A percentile compares a stretch with the other conserved stretches of the same genome.
Evolutionary conservation across 2,797 vertebrate genomes (phyloP).

Genomic region (Novumbra hubbsi): DNA sequence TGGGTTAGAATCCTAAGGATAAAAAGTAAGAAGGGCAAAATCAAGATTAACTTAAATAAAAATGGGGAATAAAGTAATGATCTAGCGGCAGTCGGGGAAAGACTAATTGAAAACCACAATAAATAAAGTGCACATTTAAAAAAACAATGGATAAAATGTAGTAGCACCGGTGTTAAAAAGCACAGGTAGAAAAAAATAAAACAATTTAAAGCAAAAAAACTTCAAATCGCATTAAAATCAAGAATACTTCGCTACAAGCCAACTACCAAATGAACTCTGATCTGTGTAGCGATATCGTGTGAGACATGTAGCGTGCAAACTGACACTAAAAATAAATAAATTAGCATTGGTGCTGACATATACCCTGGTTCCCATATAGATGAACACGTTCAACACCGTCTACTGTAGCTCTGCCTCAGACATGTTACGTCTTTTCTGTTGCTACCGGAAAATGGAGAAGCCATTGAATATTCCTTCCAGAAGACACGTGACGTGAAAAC

Average conservation of each 20-base stretch:
- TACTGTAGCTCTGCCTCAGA: constrained; percentile 4
- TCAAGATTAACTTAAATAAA: too few relatives aligned
- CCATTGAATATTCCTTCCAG: not conserved
- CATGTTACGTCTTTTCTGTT: not conserved
- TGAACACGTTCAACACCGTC: not conserved
- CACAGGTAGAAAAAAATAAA: too few relatives aligned
- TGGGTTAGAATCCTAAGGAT: too few relatives aligned
- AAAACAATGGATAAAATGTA: too few relatives aligned
- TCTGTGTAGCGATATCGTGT: not conserved
- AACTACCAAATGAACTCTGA: not conserved
- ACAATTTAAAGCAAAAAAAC: too few relatives aligned
- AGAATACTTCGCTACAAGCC: not conserved
- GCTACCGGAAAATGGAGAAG: not conserved
- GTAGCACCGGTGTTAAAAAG: too few relatives aligned
- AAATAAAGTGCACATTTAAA: too few relatives aligned
- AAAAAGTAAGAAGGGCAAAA: too few relatives aligned
- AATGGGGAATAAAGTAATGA: too few relatives aligned
- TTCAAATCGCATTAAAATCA: too few relatives aligned
- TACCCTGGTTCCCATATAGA: not conserved
- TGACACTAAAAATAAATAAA: not conserved
- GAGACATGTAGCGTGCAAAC: not conserved
- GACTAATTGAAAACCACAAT: too few relatives aligned
- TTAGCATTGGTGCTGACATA: not conserved
- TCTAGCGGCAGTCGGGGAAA: too few relatives aligned
- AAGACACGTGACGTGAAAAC: not conserved